Conservation (phyloP, 1,140 invertebrate genomes). For the Campoletis sonorensis region DNA sequence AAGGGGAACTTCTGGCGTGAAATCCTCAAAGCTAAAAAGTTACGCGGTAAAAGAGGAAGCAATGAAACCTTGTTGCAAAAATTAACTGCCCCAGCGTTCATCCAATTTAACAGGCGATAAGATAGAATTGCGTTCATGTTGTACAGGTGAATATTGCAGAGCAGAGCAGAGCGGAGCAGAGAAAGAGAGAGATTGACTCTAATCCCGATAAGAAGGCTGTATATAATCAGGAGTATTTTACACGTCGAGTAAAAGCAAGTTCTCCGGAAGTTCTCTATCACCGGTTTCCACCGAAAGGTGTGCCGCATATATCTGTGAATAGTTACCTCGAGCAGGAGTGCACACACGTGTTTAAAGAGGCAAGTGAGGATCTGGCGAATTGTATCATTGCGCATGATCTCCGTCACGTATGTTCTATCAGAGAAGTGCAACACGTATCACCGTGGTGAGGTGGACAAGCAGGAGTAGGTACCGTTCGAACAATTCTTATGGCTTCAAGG, state of each 20-base stretch:
- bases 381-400: neutral
- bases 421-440: neutral
- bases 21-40: too few relatives aligned
- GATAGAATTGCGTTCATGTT: neutral
- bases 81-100: too few relatives aligned
- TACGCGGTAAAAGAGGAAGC: too few relatives aligned
- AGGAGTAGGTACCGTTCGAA: neutral
- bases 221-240: constrained; percentile 9
- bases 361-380: neutral
- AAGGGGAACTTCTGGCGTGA: too few relatives aligned
- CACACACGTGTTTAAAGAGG: neutral
- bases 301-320: constrained; percentile 18
- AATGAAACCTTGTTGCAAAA: too few relatives aligned
- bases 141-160: neutral
- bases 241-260: neutral
- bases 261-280: constrained; percentile 10
- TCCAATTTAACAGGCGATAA: too few relatives aligned
- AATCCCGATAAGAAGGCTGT: neutral
- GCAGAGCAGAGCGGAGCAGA: too few relatives aligned
- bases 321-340: neutral
- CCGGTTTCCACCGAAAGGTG: neutral
- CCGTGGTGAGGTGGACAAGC: neutral
- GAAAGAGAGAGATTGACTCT: constrained; percentile 1
- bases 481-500: neutral
- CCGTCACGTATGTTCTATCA: neutral